phyloP scores from a whole-genome alignment of 2,113 vertebrate species.

The Amia ocellicauda region DNA sequence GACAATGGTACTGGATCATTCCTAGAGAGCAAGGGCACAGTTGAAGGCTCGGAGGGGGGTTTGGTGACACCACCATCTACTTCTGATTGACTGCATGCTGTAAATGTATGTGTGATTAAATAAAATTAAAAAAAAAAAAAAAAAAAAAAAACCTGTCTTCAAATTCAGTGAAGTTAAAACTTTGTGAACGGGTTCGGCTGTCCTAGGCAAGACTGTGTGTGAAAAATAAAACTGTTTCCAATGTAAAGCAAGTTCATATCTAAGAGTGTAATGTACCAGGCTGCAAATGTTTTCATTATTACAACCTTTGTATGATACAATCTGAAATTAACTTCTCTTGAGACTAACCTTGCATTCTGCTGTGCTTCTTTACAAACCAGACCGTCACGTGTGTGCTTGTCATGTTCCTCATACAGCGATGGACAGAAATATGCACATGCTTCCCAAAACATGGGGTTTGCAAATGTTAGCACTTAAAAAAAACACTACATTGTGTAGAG shows the following conservation, averaged over 20 bases:
- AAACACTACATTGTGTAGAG: too few species aligned
- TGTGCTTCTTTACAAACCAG: too few species aligned
- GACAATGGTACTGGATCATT: constrained; percentile 66
- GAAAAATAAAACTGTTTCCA: neutral
- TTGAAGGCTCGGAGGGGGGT: constrained; percentile 39
- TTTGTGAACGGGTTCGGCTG: neutral
- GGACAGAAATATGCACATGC: too few species aligned
- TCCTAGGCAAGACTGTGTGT: neutral
- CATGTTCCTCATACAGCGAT: too few species aligned
- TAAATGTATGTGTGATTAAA: constrained; percentile 77
- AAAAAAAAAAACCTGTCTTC: constrained; percentile 21
- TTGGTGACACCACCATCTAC: constrained; percentile 56
- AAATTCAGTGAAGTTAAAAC: constrained; percentile 4
- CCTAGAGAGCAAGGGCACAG: constrained; percentile 57
- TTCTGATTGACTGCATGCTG: constrained; percentile 70
- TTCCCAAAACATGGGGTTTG: too few species aligned
- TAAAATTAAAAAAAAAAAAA: constrained; percentile 57
- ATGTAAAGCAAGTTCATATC: constrained; percentile 1
- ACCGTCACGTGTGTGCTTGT: too few species aligned
- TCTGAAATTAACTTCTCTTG: constrained; percentile 7
- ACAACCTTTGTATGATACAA: neutral
- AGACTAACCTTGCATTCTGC: neutral
- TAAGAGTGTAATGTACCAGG: neutral
- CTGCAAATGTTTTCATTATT: neutral
- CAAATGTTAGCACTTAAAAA: too few species aligned